phyloP scores from a whole-genome alignment of 1,140 invertebrate species.

The Gryon sp. region DNA sequence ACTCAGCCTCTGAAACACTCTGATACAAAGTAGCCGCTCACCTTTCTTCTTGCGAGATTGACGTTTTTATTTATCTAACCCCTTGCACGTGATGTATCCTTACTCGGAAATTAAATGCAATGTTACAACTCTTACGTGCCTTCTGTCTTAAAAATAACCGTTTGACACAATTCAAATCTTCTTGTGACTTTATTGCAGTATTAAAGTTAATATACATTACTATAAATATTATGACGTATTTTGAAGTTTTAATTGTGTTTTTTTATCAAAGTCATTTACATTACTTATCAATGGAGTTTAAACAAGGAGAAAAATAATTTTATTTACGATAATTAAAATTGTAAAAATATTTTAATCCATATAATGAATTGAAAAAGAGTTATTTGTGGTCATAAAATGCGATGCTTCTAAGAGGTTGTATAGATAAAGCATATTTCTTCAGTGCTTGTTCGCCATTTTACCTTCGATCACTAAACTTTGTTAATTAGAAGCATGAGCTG shows the following conservation, averaged over 20 bases:
- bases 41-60: constrained; percentile 71
- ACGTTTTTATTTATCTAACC: constrained; percentile 77
- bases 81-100: constrained; percentile 73
- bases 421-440: constrained; percentile 24
- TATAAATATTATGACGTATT: too few species aligned
- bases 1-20: constrained; percentile 32
- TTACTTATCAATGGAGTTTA: too few species aligned
- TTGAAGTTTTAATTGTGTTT: too few species aligned
- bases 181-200: too few species aligned
- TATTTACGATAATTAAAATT: constrained; percentile 69
- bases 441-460: constrained; percentile 58
- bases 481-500: constrained; percentile 73
- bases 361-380: constrained; percentile 48
- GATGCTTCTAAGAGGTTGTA: too few species aligned
- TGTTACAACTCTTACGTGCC: constrained; percentile 52
- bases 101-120: constrained; percentile 70
- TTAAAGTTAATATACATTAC: too few species aligned
- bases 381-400: constrained; percentile 12
- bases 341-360: constrained; percentile 62
- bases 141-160: too few species aligned
- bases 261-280: too few species aligned
- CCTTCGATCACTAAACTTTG: constrained; percentile 74
- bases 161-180: too few species aligned
- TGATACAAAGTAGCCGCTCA: constrained; percentile 45
- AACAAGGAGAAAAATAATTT: too few species aligned